Conservation (phyloP, 2,888 invertebrate species). For the Erpobdella octoculata region DNA sequence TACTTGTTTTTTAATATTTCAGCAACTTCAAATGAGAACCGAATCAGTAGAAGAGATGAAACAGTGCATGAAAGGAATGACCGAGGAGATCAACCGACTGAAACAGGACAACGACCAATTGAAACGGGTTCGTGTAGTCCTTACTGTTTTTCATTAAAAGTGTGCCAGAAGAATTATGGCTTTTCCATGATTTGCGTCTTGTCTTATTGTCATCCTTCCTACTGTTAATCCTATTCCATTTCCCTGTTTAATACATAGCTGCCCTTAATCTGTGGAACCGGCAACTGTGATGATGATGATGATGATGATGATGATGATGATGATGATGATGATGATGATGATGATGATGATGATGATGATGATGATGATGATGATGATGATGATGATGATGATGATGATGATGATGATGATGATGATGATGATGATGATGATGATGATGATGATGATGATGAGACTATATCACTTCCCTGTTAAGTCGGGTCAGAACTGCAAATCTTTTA, state of each 20-base stretch:
- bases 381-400: neutral
- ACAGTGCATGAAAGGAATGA: constrained; percentile 8
- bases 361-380: constrained; percentile 8
- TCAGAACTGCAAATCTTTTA: too few relatives aligned
- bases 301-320: too few relatives aligned
- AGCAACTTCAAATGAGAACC: constrained; percentile 21
- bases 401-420: constrained; percentile 21
- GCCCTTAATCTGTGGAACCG: too few relatives aligned
- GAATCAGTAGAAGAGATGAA: constrained; percentile 21
- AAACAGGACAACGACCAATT: constrained; percentile 14
- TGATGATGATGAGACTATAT: constrained; percentile 15
- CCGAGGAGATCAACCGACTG: neutral
- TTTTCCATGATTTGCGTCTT: too few relatives aligned
- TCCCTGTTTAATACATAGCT: too few relatives aligned
- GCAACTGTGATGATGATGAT: too few relatives aligned
- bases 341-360: constrained; percentile 3
- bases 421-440: constrained; percentile 18
- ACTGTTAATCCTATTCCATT: too few relatives aligned
- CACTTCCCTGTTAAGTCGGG: too few relatives aligned
- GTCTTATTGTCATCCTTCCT: too few relatives aligned
- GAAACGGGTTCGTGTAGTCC: too few relatives aligned
- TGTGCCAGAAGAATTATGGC: too few relatives aligned
- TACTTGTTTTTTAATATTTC: neutral
- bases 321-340: neutral
- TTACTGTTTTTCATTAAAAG: too few relatives aligned